A percentile compares a stretch with the other conserved stretches of the same genome.
Conservation (phyloP, 2,797 vertebrate species). For the Scyliorhinus canicula region DNA sequence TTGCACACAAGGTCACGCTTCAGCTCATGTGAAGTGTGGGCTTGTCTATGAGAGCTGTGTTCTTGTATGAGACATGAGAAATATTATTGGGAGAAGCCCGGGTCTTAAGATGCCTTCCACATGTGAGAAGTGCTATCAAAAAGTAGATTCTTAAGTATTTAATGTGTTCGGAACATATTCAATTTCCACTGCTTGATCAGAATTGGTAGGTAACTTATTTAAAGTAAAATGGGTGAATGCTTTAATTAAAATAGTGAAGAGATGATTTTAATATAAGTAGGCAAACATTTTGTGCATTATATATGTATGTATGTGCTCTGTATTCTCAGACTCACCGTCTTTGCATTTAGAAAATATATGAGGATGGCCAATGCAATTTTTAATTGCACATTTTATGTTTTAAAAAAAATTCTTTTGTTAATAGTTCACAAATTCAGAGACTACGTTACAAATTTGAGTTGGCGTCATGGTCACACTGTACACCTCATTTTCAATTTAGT, state of each 20-base stretch:
- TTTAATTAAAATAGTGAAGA: not conserved
- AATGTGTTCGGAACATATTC: not conserved
- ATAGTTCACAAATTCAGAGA: not conserved
- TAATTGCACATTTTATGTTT: not conserved
- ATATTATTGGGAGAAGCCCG: not conserved
- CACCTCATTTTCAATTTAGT: not conserved
- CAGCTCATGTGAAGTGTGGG: not conserved
- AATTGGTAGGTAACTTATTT: not conserved
- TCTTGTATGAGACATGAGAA: not conserved
- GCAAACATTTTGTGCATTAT: too few relatives aligned
- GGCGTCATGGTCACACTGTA: not conserved
- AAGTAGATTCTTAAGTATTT: not conserved
- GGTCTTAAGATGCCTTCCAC: not conserved
- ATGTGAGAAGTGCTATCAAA: not conserved
- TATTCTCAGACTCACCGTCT: not conserved
- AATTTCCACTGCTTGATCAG: not conserved
- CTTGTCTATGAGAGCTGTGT: not conserved
- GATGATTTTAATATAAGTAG: not conserved
- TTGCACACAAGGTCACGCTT: not conserved
- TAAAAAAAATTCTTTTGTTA: not conserved
- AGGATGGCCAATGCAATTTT: not conserved
- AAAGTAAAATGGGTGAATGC: not conserved
- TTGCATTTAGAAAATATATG: not conserved
- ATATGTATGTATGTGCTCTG: too few relatives aligned
- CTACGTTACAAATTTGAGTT: not conserved